phyloP scores from a whole-genome alignment of 1,140 invertebrate species.

The Solen grandis region DNA sequence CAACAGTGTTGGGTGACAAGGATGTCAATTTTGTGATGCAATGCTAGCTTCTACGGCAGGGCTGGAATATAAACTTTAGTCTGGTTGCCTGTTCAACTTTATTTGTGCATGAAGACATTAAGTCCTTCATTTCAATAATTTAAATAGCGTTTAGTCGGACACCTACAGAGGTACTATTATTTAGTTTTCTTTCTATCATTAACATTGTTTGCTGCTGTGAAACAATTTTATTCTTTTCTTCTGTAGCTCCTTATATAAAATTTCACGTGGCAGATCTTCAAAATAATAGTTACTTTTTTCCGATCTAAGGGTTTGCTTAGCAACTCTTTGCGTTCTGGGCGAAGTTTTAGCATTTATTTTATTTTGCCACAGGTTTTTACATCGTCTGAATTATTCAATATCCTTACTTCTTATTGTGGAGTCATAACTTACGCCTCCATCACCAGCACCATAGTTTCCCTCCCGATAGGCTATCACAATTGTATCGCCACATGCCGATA shows the following conservation, averaged over 20 bases:
- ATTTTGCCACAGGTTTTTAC: background rate
- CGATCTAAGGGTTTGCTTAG: background rate
- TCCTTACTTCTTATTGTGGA: background rate
- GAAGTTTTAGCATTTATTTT: background rate
- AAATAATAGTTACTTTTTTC: too few species aligned
- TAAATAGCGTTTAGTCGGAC: background rate
- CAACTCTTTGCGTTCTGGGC: background rate
- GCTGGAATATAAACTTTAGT: too few species aligned
- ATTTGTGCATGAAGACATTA: slow-evolving; percentile 3
- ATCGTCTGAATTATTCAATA: too few species aligned
- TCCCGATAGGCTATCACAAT: background rate
- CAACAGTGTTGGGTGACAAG: too few species aligned
- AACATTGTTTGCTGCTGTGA: background rate
- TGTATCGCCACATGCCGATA: background rate
- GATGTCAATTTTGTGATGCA: too few species aligned
- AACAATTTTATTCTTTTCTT: slow-evolving; percentile 9
- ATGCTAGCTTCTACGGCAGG: too few species aligned
- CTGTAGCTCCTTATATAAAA: slow-evolving; percentile 8
- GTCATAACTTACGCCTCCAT: background rate
- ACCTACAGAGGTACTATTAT: background rate
- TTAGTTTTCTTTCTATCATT: background rate
- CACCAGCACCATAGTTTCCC: too few species aligned
- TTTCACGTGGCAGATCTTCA: background rate
- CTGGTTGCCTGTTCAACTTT: slow-evolving; percentile 19
- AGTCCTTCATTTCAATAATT: slow-evolving; percentile 3